Percentiles rank a stretch among this genome's conserved stretches.
Evolutionary conservation across 1,140 invertebrate species (phyloP).

Genomic region (Fopius arisanus): DNA sequence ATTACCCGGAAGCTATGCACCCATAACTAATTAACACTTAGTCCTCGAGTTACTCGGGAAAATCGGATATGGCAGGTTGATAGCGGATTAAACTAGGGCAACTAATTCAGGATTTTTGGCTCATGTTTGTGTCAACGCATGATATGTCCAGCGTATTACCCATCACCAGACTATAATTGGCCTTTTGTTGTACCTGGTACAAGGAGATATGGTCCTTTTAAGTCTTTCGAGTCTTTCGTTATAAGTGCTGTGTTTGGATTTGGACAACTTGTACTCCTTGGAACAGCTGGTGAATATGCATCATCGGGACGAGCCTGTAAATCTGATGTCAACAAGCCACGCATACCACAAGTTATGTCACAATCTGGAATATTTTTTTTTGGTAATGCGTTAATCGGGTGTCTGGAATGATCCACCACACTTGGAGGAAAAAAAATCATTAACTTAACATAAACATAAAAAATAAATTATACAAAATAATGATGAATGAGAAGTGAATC

Average conservation of each 20-base stretch:
- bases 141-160: not conserved
- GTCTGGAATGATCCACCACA: not conserved
- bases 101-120: not conserved
- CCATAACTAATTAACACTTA: not conserved
- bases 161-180: conserved; percentile 39
- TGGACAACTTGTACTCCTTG: conserved; percentile 65
- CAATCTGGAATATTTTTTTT: conserved; percentile 58
- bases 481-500: too few relatives aligned
- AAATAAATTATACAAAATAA: not conserved
- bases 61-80: not conserved
- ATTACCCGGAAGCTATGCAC: too few relatives aligned
- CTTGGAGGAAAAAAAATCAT: not conserved
- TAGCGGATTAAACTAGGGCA: not conserved
- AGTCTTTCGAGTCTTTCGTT: conserved; percentile 68
- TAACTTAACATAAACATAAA: not conserved
- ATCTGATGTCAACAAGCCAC: conserved; percentile 69
- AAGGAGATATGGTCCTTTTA: conserved; percentile 78
- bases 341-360: conserved; percentile 64
- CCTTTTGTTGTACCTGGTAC: conserved; percentile 75
- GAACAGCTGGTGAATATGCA: conserved; percentile 54
- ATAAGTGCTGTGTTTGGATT: conserved; percentile 70
- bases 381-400: not conserved
- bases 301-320: conserved; percentile 67
- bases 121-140: not conserved
- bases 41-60: not conserved